phyloP scores from a whole-genome alignment of 2,888 invertebrate species.

The Ferrisia virgata region DNA sequence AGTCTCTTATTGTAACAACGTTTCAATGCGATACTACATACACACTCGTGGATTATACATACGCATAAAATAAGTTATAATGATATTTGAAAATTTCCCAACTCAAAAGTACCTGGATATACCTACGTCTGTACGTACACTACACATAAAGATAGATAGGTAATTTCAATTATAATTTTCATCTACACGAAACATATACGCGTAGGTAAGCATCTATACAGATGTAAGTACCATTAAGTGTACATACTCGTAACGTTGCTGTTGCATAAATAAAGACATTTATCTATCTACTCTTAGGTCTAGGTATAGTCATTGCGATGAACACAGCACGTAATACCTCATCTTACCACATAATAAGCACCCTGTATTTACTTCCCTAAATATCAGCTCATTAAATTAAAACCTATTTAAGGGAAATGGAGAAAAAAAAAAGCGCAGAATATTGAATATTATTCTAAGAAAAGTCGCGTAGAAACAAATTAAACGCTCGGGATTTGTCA shows the following conservation, averaged over 20 bases:
- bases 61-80: background rate
- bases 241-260: no score
- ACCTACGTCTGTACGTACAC: no score
- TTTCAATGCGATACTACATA: background rate
- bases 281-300: no score
- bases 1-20: background rate
- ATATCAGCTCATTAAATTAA: background rate
- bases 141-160: no score
- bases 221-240: no score
- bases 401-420: background rate
- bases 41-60: no score
- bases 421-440: background rate
- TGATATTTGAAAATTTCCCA: background rate
- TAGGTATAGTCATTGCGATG: no score
- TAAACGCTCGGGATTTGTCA: conserved; percentile 40
- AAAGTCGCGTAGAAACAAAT: conserved; percentile 6
- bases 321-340: no score
- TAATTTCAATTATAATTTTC: background rate
- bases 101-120: background rate
- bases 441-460: background rate
- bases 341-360: no score
- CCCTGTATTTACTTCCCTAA: background rate
- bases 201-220: no score
- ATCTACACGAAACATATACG: no score
- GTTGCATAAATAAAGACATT: no score